Base-by-base conservation (phyloP, 2,113 vertebrate species). In the Illadopsis cleaveri region DNA sequence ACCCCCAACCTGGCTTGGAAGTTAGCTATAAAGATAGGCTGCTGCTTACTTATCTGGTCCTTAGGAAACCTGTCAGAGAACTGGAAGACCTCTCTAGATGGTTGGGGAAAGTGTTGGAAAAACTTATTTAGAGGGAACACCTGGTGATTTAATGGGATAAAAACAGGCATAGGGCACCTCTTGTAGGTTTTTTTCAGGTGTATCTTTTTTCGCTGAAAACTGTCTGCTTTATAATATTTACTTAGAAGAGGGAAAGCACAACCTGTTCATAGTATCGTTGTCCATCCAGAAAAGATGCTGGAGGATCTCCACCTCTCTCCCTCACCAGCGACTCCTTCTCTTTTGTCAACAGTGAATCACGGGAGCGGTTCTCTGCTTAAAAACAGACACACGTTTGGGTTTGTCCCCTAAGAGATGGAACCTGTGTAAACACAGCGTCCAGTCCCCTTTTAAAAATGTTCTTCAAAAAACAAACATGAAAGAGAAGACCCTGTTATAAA, bases 201-300 rank as follows among this genome's bases (percentile, higher is more conserved):
- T 61, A 12, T 38, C 6, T 57, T 28, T 60, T 51, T 33, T n/a
- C 18, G 6, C 12, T 28, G 35, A 31, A 87, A 33, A n/a, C n/a
- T n/a, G n/a, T n/a, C 9, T 17, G 44, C 33, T 87, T 80, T 62
- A 28, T 15, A 60, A 3, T 16, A 50, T 71, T 77, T 62, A 81
- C 47, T 76, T 65, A 54, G 60, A 86, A 42, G 66, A 88, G 86
- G 30, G 54, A 58, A 86, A 89, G n/a, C 40, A 64, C 37, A 92
- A 98, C 98, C 98, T 99, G 96, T 95, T 98, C 96, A 42, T 98
- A 99, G 95, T 97, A 98, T 5, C 95, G 95, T 5, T 98, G 98
- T 62, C 98, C 98, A 79, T 97, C 94, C n/a, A 98, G 96, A 64
- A 99, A 99, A 42, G 13, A 30, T 13, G 98, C 97, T 78, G 95